Evolutionary conservation across 2,888 invertebrate genomes (phyloP).

Genomic region (Drosophila kanekoi): DNA sequence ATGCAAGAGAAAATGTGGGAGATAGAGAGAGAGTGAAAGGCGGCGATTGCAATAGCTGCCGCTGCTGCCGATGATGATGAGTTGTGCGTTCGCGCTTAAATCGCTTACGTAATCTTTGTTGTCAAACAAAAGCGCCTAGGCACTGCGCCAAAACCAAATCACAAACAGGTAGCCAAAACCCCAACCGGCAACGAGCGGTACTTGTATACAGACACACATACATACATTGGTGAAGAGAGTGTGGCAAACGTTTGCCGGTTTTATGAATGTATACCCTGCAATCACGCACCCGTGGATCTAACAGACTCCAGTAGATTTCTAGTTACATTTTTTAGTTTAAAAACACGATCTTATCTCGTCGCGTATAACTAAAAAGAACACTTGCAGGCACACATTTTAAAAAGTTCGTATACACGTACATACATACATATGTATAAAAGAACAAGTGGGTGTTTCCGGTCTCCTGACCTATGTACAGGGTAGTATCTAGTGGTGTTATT

Average conservation of each 20-base stretch:
- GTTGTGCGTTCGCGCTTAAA: slow-evolving; percentile 15
- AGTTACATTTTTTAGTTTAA: too few relatives aligned
- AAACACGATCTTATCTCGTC: too few relatives aligned
- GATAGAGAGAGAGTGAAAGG: slow-evolving; percentile 2
- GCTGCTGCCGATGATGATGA: slow-evolving; percentile 1
- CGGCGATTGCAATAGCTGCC: slow-evolving; percentile 3
- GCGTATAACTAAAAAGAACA: too few relatives aligned
- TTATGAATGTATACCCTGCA: slow-evolving; percentile 10
- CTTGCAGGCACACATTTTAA: too few relatives aligned
- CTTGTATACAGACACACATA: not conserved
- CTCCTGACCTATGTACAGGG: not conserved
- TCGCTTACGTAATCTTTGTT: slow-evolving; percentile 75
- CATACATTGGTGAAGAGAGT: not conserved
- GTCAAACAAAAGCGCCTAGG: slow-evolving; percentile 68
- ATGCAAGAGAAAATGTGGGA: not conserved
- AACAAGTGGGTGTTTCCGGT: too few relatives aligned
- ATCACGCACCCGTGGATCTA: not conserved
- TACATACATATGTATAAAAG: too few relatives aligned
- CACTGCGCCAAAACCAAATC: slow-evolving; percentile 52
- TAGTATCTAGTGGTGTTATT: not conserved
- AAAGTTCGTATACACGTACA: too few relatives aligned
- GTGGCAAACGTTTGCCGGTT: slow-evolving; percentile 8
- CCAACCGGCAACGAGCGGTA: slow-evolving; percentile 17
- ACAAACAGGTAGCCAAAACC: slow-evolving; percentile 44
- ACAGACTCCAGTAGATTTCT: too few relatives aligned